These are phyloP conservation scores for Halocaridina rubra DNA, from an alignment of 2,888 invertebrate species.

Conservation along the genomic window DNA sequence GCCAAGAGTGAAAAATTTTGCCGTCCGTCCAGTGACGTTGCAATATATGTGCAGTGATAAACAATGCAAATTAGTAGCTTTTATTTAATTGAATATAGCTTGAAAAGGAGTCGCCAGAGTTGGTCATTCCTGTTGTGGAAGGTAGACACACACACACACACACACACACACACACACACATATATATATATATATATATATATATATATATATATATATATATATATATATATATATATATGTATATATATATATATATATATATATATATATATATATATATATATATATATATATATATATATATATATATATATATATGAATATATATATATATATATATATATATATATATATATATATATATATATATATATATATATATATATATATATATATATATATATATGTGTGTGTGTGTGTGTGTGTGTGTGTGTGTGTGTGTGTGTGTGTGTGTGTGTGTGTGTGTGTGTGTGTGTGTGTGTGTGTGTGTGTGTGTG, in stretches of 20 bases:
- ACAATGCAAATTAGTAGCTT: too few relatives aligned
- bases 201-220: too few relatives aligned
- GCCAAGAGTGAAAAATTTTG: too few relatives aligned
- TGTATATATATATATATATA: background rate
- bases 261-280: background rate
- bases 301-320: background rate
- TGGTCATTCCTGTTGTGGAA: too few relatives aligned
- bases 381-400: background rate
- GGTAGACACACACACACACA: too few relatives aligned
- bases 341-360: background rate
- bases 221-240: too few relatives aligned
- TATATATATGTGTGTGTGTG: conserved; percentile 8
- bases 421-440: conserved; percentile 8
- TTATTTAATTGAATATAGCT: too few relatives aligned
- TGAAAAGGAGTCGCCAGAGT: too few relatives aligned
- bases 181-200: too few relatives aligned
- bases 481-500: conserved; percentile 1
- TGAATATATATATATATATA: background rate
- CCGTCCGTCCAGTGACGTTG: too few relatives aligned
- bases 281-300: background rate
- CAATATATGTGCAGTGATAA: too few relatives aligned
- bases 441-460: conserved; percentile 8
- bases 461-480: conserved; percentile 8
- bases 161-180: too few relatives aligned
- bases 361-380: background rate